These are phyloP conservation scores for Heteropelma amictum DNA, from an alignment of 2,888 invertebrate genomes.

Conservation along the genomic window DNA sequence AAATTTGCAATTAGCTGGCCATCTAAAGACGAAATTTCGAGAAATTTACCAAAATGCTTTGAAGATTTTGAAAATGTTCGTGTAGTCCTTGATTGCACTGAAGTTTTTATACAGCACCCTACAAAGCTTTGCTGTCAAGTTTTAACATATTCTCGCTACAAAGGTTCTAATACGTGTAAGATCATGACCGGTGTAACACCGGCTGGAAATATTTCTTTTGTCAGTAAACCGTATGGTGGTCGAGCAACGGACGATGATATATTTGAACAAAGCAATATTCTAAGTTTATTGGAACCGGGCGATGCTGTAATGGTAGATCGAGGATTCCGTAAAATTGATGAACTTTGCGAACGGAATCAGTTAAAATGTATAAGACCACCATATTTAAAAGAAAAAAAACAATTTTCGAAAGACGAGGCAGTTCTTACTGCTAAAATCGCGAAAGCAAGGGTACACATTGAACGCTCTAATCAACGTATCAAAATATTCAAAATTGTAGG, in stretches of 20 bases:
- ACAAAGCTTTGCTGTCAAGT: conserved; percentile 48
- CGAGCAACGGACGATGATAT: conserved; percentile 58
- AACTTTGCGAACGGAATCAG: conserved; percentile 30
- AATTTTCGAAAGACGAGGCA: conserved; percentile 13
- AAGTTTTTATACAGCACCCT: conserved; percentile 53
- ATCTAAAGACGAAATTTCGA: conserved; percentile 39
- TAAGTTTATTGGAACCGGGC: conserved; percentile 23
- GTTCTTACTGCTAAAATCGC: background rate
- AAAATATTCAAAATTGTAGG: conserved; percentile 12
- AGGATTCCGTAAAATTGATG: conserved; percentile 29
- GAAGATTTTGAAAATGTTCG: conserved; percentile 50
- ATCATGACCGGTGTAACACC: conserved; percentile 57
- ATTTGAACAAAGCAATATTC: conserved; percentile 40
- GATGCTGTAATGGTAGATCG: conserved; percentile 57
- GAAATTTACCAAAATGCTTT: conserved; percentile 59
- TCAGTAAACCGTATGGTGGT: conserved; percentile 59
- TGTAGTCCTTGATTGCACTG: conserved; percentile 60
- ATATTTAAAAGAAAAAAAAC: conserved; percentile 5
- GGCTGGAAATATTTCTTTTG: conserved; percentile 52
- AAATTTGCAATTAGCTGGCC: conserved; percentile 13
- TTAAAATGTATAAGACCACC: conserved; percentile 54
- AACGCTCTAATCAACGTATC: conserved; percentile 1
- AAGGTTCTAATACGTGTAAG: conserved; percentile 54
- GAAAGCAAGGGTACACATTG: background rate
- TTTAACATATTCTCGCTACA: conserved; percentile 54